These are phyloP conservation scores for Chrysemys picta DNA, from an alignment of 2,113 vertebrate species.

Conservation along the genomic window DNA sequence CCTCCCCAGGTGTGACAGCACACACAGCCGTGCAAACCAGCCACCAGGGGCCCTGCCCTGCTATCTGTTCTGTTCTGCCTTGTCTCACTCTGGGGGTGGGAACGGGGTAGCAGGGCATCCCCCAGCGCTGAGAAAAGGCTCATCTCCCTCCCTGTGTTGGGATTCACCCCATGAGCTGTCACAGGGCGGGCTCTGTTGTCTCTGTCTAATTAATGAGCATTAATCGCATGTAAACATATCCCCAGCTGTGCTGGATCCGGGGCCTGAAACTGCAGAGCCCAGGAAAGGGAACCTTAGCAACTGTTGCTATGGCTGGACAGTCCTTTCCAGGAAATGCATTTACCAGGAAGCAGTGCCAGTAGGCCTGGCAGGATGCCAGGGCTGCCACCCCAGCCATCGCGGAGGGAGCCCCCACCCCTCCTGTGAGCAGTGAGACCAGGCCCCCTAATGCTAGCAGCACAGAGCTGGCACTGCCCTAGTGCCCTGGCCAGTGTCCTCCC, in stretches of 20 bases:
- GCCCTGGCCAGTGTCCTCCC: not conserved
- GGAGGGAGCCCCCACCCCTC: not conserved
- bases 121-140: fast-evolving
- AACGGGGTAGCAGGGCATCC: not conserved
- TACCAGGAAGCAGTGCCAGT: fast-evolving
- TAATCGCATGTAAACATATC: slow-evolving; percentile 72
- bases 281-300: slow-evolving; percentile 31
- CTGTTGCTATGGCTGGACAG: slow-evolving; percentile 29
- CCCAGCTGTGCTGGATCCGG: slow-evolving; percentile 32
- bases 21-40: too few relatives aligned
- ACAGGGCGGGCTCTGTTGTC: slow-evolving; percentile 15
- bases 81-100: not conserved
- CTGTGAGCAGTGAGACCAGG: not conserved
- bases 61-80: too few relatives aligned
- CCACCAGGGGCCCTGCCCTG: too few relatives aligned
- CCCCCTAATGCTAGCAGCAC: not conserved
- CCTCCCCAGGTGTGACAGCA: too few relatives aligned
- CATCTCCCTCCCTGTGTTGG: not conserved
- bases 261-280: not conserved
- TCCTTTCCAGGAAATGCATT: fast-evolving
- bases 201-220: slow-evolving; percentile 61
- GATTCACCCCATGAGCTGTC: not conserved
- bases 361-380: not conserved
- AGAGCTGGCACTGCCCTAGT: not conserved
- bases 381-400: not conserved